Percentiles rank a stretch among this genome's conserved stretches.
phyloP scores from a whole-genome alignment of 2,888 invertebrate species.

The Periphyllus acericola region DNA sequence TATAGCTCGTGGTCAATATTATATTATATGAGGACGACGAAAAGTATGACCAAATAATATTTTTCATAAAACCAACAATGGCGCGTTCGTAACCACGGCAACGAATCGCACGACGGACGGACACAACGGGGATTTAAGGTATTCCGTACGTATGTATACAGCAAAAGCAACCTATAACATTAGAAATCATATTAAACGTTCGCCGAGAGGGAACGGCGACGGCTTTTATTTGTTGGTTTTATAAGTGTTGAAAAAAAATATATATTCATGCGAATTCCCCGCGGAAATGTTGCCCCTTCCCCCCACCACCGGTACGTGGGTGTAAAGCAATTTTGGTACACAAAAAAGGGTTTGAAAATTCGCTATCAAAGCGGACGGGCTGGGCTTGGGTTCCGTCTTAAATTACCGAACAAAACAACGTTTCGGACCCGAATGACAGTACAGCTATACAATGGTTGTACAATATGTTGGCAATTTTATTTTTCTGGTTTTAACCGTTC shows the following conservation, averaged over 20 bases:
- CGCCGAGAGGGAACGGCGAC: neutral
- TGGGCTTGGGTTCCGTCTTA: neutral
- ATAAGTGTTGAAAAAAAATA: conserved; percentile 14
- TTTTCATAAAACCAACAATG: neutral
- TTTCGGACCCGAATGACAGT: neutral
- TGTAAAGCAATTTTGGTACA: conserved; percentile 1
- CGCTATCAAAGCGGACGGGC: neutral
- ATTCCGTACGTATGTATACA: neutral
- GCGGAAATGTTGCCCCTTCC: too few species aligned
- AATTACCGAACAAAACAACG: conserved; percentile 4
- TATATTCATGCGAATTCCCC: neutral
- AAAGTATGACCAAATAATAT: neutral
- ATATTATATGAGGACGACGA: neutral
- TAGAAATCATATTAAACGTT: conserved; percentile 3
- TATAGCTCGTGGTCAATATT: too few species aligned
- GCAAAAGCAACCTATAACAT: neutral
- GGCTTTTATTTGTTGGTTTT: neutral
- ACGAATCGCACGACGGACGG: neutral
- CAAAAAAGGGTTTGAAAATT: conserved; percentile 10
- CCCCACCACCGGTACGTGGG: too few species aligned
- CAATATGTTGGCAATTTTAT: neutral
- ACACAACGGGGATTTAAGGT: neutral
- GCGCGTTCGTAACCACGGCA: neutral
- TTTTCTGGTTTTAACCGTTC: neutral
- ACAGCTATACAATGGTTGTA: too few species aligned